Evolutionary conservation across 2,113 vertebrate genomes (phyloP).

Genomic region (Lampris megalopsis): DNA sequence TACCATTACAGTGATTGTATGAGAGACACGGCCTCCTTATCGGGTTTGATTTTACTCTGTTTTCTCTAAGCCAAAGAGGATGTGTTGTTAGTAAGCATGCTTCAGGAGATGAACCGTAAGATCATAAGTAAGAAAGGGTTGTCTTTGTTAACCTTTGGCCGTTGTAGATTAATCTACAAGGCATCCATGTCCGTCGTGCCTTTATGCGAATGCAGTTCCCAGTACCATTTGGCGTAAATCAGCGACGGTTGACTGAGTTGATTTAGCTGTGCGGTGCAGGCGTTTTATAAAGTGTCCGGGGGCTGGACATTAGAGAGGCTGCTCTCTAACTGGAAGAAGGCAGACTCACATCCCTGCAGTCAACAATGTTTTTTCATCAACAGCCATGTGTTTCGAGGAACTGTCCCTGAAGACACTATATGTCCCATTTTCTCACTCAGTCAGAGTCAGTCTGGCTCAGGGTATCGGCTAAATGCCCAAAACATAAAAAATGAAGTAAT

Average conservation of each 20-base stretch:
- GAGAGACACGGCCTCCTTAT: constrained; percentile 19
- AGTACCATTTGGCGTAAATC: not conserved
- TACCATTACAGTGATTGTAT: constrained; percentile 65
- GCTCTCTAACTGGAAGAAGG: not conserved
- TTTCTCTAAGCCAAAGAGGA: constrained; percentile 6
- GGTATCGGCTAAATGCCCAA: too few species aligned
- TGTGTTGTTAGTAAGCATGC: not conserved
- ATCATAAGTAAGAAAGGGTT: not conserved
- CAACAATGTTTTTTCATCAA: not conserved
- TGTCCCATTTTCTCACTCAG: too few species aligned
- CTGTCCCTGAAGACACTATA: too few species aligned
- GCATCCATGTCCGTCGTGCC: constrained; percentile 3
- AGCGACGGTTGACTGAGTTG: not conserved
- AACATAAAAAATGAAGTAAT: too few species aligned
- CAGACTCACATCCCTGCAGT: not conserved
- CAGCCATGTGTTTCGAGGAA: not conserved
- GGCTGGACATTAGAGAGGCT: not conserved
- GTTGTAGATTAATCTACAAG: not conserved
- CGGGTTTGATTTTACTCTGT: constrained; percentile 21
- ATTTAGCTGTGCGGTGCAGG: not conserved
- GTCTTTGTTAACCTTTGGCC: not conserved
- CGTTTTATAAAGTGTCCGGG: not conserved
- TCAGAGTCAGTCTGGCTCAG: too few species aligned
- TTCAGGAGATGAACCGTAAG: not conserved
- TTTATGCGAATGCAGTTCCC: not conserved